Conservation (phyloP, 2,113 vertebrate genomes). For the Romanogobio albipinnatus region DNA sequence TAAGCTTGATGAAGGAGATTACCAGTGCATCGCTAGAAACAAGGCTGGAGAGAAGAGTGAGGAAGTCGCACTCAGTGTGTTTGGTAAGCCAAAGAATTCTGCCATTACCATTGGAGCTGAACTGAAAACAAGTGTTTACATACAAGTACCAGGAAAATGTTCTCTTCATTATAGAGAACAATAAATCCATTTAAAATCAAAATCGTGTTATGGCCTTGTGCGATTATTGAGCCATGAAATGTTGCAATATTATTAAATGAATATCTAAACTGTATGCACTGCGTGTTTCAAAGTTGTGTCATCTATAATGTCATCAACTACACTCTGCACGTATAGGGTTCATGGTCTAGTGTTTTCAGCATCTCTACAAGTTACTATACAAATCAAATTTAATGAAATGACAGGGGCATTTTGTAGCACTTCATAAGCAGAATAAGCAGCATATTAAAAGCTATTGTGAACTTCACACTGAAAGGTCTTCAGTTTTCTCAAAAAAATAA, state of each 20-base stretch:
- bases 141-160: background rate
- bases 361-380: background rate
- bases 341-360: background rate
- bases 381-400: background rate
- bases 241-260: background rate
- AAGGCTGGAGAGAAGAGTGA: conserved; percentile 89
- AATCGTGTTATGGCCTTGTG: background rate
- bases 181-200: background rate
- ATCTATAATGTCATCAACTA: background rate
- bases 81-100: conserved; percentile 78
- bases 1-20: conserved; percentile 94
- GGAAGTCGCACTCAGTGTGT: conserved; percentile 94
- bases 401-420: background rate
- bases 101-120: background rate
- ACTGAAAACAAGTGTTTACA: conserved; percentile 4
- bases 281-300: background rate
- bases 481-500: too few species aligned
- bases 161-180: background rate
- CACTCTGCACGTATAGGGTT: background rate
- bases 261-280: background rate
- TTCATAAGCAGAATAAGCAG: background rate
- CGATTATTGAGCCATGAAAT: conserved; percentile 10
- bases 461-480: background rate
- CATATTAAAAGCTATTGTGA: background rate
- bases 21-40: conserved; percentile 92